phyloP scores from a whole-genome alignment of 1,140 invertebrate genomes.

The Pseudobourletiella spinata region DNA sequence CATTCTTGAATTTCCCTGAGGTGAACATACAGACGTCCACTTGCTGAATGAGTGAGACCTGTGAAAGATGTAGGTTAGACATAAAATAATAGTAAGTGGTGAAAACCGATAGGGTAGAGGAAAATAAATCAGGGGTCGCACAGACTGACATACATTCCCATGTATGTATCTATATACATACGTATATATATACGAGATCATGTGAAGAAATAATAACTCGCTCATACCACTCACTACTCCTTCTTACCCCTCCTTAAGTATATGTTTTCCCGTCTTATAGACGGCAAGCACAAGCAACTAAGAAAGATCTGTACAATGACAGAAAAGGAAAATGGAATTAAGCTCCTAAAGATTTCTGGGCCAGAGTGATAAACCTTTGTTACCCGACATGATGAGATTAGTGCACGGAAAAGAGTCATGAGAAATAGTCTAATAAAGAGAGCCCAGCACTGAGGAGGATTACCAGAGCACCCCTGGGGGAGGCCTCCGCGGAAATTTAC shows the following conservation, averaged over 20 bases:
- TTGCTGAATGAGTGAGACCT: conserved; percentile 85
- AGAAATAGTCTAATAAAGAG: conserved; percentile 5
- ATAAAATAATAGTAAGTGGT: no score
- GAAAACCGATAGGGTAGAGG: no score
- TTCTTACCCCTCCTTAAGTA: no score
- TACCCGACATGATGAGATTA: conserved; percentile 10
- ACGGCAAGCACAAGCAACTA: no score
- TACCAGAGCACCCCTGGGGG: background rate
- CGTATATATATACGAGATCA: no score
- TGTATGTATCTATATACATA: no score
- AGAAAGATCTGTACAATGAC: background rate
- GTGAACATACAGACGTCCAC: conserved; percentile 99
- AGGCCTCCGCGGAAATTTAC: background rate
- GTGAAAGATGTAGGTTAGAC: conserved; percentile 24
- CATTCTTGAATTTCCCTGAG: conserved; percentile 97
- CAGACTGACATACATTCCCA: no score
- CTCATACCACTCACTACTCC: no score
- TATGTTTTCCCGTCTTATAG: no score
- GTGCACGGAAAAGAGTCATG: background rate
- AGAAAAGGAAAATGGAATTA: background rate
- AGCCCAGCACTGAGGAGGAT: background rate
- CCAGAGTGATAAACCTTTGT: conserved; percentile 5
- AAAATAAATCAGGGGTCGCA: no score
- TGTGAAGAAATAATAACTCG: no score
- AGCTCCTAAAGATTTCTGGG: background rate